These are phyloP conservation scores for Rynchops niger DNA, from an alignment of 2,113 vertebrate genomes.

Conservation along the genomic window DNA sequence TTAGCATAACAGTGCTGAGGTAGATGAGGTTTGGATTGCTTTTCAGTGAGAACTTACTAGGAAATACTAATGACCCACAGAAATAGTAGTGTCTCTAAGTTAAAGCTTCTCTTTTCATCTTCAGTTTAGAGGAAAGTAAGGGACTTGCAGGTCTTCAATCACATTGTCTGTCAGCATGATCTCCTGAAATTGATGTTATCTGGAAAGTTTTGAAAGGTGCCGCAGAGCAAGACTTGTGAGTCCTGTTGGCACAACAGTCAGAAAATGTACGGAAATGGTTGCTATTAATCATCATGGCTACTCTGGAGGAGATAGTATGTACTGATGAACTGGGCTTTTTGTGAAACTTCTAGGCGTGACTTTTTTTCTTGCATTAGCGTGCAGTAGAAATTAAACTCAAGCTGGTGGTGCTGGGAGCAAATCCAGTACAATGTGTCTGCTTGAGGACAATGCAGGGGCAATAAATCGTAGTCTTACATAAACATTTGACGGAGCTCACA, in stretches of 20 bases:
- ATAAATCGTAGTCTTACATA: not conserved
- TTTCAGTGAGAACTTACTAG: not conserved
- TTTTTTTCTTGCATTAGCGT: not conserved
- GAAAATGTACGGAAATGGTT: not conserved
- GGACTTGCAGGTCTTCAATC: not conserved
- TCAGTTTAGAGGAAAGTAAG: not conserved
- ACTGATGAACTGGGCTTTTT: not conserved
- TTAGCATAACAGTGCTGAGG: not conserved
- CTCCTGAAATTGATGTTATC: not conserved
- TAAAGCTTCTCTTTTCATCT: not conserved
- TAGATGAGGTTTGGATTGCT: not conserved
- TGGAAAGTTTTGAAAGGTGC: not conserved
- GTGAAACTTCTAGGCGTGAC: not conserved
- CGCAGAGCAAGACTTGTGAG: not conserved
- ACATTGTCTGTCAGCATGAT: not conserved
- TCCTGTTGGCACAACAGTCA: not conserved
- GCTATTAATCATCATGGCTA: not conserved
- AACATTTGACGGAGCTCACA: not conserved
- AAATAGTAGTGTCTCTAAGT: not conserved
- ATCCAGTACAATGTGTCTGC: not conserved
- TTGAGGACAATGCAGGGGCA: not conserved
- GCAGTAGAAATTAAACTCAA: not conserved
- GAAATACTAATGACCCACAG: not conserved
- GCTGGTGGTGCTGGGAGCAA: not conserved
- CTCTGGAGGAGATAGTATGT: not conserved